phyloP scores from a whole-genome alignment of 92 coral and sea anemone genomes.

The Pocillopora meandrina region DNA sequence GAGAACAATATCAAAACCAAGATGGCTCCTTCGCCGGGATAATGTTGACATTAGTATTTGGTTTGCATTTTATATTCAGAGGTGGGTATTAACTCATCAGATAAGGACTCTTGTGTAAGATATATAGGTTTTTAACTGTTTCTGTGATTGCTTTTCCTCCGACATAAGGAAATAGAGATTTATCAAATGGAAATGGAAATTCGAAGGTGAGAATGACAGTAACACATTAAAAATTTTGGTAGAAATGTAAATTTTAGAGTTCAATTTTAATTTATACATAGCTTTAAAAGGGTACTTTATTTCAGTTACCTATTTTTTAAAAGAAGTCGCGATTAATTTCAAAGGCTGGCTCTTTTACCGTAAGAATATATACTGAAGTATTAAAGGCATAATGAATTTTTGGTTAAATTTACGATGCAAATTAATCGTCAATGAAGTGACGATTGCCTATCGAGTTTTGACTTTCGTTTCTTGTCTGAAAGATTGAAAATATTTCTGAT shows the following conservation, averaged over 20 bases:
- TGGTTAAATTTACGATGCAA: neutral
- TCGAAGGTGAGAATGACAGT: slow-evolving; percentile 19
- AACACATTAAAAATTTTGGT: neutral
- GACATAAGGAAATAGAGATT: neutral
- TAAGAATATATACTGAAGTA: neutral
- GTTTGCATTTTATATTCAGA: slow-evolving; percentile 36
- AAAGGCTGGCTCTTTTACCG: neutral
- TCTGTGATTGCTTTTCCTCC: neutral
- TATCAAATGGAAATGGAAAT: neutral
- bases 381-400: too few relatives aligned
- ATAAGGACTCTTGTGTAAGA: neutral
- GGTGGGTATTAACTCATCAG: slow-evolving; percentile 33
- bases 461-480: neutral
- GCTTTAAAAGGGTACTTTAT: too few relatives aligned
- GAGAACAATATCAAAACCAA: neutral
- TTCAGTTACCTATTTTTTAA: too few relatives aligned
- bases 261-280: neutral
- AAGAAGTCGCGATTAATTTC: too few relatives aligned
- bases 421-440: neutral
- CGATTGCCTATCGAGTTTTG: neutral
- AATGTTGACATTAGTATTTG: slow-evolving; percentile 31
- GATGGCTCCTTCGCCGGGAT: slow-evolving; percentile 19
- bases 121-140: slow-evolving; percentile 4
- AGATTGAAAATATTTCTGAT: neutral
- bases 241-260: slow-evolving; percentile 1